Evolutionary conservation across 2,113 vertebrate genomes (phyloP), one percentile per base, ranked within the genome.

Genomic region (Thomomys bottae): DNA sequence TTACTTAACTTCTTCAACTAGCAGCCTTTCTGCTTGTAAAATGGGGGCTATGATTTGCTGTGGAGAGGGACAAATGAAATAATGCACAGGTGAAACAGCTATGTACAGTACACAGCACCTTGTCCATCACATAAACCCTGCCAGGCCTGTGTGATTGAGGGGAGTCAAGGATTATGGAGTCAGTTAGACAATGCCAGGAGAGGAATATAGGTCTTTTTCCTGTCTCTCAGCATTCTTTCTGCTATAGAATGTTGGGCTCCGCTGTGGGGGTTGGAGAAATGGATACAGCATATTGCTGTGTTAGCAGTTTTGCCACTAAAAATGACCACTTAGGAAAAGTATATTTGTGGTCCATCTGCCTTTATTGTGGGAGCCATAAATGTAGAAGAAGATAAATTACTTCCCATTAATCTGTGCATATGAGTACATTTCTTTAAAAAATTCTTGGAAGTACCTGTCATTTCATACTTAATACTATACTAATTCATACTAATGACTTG

Each of bases 401-500:
- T 88, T 91, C 68, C 45, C 83, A 92, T 95, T 95, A 93, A 92
- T 96, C 88, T 88, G 67, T 92, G 80, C 76, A 57, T 71, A 75
- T 45, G 76, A 90, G 81, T 72, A 30, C 30, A 82, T 84, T 95
- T 87, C 68, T 95, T 93, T 87, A 32, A 84, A 94, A 54, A 94
- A 84, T 95, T 88, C 72, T 92, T 90, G 57, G 54, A 87, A 61
- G 30, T 92, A 78, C 66, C 64, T 93, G 59, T 86, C 88, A 92
- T 95, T 95, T 91, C 59, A 68, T 84, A 88, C 49, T 93, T 94
- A 92, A 95, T 84, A 84, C 76, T 67, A 57, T 85, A 75, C 76
- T 96, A 94, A 95, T 95, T 96, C 93, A 94, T 26, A 59, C 72
- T 94, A 96, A 96, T 90, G 88, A 94, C 72, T 84, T 54, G 45